Evolutionary conservation across 2,113 vertebrate species (phyloP).

Genomic region (Mus musculus): GRCm39 chr9:63460501-63461000

Average conservation of each 20-base stretch:
- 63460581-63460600: conserved; percentile 23
- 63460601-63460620: conserved; percentile 40
- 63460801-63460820: neutral
- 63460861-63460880: neutral
- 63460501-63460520: conserved; percentile 52
- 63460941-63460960: neutral
- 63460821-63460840: neutral
- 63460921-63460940: neutral
- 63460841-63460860: neutral
- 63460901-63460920: neutral
- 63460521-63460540: conserved; percentile 49
- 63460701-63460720: no score
- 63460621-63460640: conserved; percentile 7
- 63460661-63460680: no score
- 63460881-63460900: neutral
- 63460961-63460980: neutral
- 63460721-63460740: neutral
- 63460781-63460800: neutral
- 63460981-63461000: neutral
- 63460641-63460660: no score
- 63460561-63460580: conserved; percentile 41
- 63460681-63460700: no score
- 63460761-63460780: neutral
- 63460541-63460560: conserved; percentile 45
- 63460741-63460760: neutral